These are phyloP conservation scores for Trachelus troglodyta DNA, from an alignment of 2,888 invertebrate species.

Conservation along the genomic window DNA sequence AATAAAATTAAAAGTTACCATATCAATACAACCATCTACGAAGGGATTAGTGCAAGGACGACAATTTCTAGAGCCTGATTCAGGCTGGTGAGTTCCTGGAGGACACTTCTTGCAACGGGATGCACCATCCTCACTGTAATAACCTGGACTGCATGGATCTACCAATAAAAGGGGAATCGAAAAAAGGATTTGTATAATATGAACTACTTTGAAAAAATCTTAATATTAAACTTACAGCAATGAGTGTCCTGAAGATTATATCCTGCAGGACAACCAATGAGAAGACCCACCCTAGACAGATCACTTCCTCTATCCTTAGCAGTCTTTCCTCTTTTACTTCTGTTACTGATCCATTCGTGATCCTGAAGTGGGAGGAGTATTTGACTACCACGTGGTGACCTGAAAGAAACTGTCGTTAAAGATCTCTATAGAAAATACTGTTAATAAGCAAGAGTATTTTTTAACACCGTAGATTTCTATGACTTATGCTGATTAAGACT, in stretches of 20 bases:
- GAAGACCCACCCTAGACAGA: conserved; percentile 39
- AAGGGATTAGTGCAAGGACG: conserved; percentile 53
- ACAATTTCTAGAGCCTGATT: conserved; percentile 48
- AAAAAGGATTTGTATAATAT: conserved; percentile 1
- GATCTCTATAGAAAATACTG: conserved; percentile 51
- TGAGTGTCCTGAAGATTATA: conserved; percentile 50
- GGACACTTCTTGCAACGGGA: conserved; percentile 52
- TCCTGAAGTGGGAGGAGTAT: conserved; percentile 43
- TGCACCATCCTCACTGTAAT: conserved; percentile 52
- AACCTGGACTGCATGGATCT: conserved; percentile 53
- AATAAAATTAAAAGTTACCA: conserved; percentile 34
- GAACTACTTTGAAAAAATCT: conserved; percentile 14
- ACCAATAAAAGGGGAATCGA: conserved; percentile 14
- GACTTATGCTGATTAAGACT: conserved; percentile 6
- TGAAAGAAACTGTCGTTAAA: conserved; percentile 58
- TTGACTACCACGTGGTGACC: conserved; percentile 46
- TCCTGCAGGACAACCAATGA: conserved; percentile 54
- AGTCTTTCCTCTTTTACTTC: conserved; percentile 34
- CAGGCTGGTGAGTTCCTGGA: conserved; percentile 49
- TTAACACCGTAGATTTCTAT: not conserved
- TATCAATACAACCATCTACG: conserved; percentile 50
- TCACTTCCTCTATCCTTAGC: conserved; percentile 23
- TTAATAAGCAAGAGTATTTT: conserved; percentile 27
- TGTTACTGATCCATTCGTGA: conserved; percentile 19
- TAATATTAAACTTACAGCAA: conserved; percentile 43